Base-by-base conservation (phyloP, 2,797 vertebrate species). In the Pangasius mekongensis region DNA sequence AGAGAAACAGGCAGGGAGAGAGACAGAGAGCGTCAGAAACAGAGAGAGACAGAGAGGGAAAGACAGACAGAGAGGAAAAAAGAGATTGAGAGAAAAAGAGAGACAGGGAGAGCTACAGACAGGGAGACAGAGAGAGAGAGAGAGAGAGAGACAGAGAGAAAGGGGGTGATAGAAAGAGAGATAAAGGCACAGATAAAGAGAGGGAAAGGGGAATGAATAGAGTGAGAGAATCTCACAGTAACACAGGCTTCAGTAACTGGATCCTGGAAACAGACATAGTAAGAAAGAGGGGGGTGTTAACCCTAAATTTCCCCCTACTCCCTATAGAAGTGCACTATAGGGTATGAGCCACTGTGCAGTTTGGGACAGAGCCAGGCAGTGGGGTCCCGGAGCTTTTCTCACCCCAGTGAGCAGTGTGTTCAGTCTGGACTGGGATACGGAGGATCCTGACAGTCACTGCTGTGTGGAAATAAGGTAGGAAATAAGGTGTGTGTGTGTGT, bases 371-470 rank as follows among this genome's bases (percentile, higher is more conserved):
- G 85, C 39, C 56, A 47, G 39, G 18, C 10, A 78, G 73, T 13
- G 36, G 30, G 69, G 52, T 43, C 52, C 54, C 1, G 33, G 54
- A 74, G 69, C 16, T 30, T 64, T 49, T 30, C 69, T 74, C 24
- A 33, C 54, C 60, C 14, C 84, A 76, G 3, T 85, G 84, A 30
- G 11, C 54, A 85, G 47, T 74, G 85, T 86, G 56, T 77, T 64
- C 58, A 86, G 71, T 64, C 43, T 77, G 71, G 71, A 77, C 16
- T 86, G n/a, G 73, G 58, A 76, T 76, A 62, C 18, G 64, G 56
- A 86, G 39, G 6, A 49, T n/a, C 58, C 5, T 82, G 27, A 81
- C 22, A 27, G 33, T n/a, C 85, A 64, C 58, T 77, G 27, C 58
- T 24, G 54, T 30, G 80, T 33, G 56, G 49, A 54, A 10, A 80